A percentile compares a stretch with the other conserved stretches of the same genome.
phyloP scores from a whole-genome alignment of 92 coral and sea anemone species.

The Isaurus tuberculatus region DNA sequence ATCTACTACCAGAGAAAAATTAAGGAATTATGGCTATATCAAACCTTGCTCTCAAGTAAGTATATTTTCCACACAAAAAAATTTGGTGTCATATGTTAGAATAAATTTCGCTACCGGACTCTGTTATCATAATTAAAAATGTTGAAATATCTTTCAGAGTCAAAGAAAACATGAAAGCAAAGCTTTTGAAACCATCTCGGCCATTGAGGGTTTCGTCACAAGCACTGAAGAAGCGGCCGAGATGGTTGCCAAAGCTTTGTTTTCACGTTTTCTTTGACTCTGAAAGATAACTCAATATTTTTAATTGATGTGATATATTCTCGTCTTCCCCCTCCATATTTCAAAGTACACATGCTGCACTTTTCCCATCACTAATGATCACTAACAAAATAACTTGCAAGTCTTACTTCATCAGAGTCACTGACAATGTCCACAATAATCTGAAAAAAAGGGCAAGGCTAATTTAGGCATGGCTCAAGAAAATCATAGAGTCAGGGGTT shows the following conservation, averaged over 20 bases:
- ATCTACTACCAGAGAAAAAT: conserved; percentile 5
- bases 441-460: conserved; percentile 11
- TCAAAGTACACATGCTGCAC: conserved; percentile 9
- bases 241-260: conserved; percentile 28
- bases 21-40: conserved; percentile 3
- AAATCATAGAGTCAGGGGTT: neutral
- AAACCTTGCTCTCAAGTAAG: conserved; percentile 7
- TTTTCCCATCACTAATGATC: neutral
- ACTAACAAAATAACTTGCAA: conserved; percentile 4
- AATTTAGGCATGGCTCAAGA: conserved; percentile 8
- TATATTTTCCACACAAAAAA: conserved; percentile 8
- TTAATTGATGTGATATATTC: conserved; percentile 3
- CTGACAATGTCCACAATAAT: conserved; percentile 6
- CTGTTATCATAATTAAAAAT: conserved; percentile 25
- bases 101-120: neutral
- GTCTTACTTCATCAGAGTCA: conserved; percentile 11
- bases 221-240: too few relatives aligned
- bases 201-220: conserved; percentile 17
- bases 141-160: conserved; percentile 37
- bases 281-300: conserved; percentile 29
- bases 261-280: conserved; percentile 19
- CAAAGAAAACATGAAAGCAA: conserved; percentile 26
- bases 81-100: neutral
- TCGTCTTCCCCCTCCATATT: conserved; percentile 1
- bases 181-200: conserved; percentile 39